These are phyloP conservation scores for Tiphia femorata DNA, from an alignment of 2,888 invertebrate species.

Conservation along the genomic window DNA sequence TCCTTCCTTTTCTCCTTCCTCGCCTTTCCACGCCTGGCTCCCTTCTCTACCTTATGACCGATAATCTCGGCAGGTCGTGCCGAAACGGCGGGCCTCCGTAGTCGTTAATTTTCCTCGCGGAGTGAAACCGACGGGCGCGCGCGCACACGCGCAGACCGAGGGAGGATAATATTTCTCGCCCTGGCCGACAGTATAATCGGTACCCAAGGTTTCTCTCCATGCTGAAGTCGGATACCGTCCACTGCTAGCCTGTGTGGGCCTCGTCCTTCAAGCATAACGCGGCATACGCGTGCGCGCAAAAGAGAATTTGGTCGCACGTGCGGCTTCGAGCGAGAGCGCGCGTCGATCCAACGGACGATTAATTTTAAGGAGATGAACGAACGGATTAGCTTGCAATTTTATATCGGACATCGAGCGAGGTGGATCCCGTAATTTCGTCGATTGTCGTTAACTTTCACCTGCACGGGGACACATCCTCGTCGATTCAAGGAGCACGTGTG, in stretches of 20 bases:
- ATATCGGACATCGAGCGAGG: too few species aligned
- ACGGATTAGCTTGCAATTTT: too few species aligned
- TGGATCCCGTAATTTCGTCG: too few species aligned
- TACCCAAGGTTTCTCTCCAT: slow-evolving; percentile 50
- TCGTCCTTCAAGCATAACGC: too few species aligned
- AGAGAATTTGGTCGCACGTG: slow-evolving; percentile 23
- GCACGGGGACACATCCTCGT: too few species aligned
- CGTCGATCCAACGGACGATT: slow-evolving; percentile 25
- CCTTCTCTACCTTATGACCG: slow-evolving; percentile 42
- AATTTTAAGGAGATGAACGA: too few species aligned
- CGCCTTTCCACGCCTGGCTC: too few species aligned
- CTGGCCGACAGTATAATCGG: slow-evolving; percentile 57
- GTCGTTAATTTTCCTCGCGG: slow-evolving; percentile 61
- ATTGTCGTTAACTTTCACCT: too few species aligned
- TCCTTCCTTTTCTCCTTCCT: slow-evolving; percentile 49
- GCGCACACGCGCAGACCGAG: slow-evolving; percentile 30
- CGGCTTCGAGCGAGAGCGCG: neutral
- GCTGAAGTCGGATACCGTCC: neutral
- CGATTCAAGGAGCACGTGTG: too few species aligned
- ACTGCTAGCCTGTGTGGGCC: too few species aligned
- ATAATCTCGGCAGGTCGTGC: slow-evolving; percentile 46
- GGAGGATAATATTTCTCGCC: slow-evolving; percentile 65
- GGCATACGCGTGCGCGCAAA: slow-evolving; percentile 8
- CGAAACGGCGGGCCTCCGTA: slow-evolving; percentile 33
- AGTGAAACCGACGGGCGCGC: slow-evolving; percentile 52